Evolutionary conservation across 2,113 vertebrate genomes (phyloP).

Genomic region (Ifrita kowaldi): DNA sequence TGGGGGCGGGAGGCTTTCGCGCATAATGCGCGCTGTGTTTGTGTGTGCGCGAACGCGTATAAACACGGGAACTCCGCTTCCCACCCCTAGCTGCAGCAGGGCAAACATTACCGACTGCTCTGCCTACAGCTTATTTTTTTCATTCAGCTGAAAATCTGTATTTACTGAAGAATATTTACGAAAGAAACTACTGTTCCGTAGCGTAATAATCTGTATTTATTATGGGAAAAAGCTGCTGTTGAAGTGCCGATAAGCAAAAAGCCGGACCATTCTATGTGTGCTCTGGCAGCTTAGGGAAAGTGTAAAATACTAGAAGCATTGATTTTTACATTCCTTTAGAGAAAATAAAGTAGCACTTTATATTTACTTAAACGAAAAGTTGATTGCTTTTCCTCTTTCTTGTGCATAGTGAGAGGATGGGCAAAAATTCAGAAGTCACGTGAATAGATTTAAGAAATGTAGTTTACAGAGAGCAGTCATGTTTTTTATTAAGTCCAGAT

Average conservation of each 20-base stretch:
- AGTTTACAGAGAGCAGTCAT: accelerated
- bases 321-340: neutral
- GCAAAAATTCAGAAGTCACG: accelerated
- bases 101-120: no score
- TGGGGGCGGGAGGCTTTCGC: accelerated
- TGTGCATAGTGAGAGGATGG: accelerated
- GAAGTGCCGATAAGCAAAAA: neutral
- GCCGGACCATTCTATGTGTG: neutral
- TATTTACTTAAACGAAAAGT: neutral
- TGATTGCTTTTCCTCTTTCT: accelerated
- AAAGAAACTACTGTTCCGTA: accelerated
- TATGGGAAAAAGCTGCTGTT: neutral
- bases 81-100: accelerated
- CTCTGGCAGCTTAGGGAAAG: neutral
- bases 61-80: neutral
- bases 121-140: neutral
- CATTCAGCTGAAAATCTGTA: accelerated
- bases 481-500: neutral
- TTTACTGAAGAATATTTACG: neutral
- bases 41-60: accelerated
- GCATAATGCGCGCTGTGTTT: accelerated
- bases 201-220: accelerated
- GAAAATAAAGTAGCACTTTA: neutral
- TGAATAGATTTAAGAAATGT: no score
- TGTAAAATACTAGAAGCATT: accelerated